Evolutionary conservation across 2,113 vertebrate species (phyloP), one percentile per base, ranked within the genome.

Genomic region (Australoheros scitulus): DNA sequence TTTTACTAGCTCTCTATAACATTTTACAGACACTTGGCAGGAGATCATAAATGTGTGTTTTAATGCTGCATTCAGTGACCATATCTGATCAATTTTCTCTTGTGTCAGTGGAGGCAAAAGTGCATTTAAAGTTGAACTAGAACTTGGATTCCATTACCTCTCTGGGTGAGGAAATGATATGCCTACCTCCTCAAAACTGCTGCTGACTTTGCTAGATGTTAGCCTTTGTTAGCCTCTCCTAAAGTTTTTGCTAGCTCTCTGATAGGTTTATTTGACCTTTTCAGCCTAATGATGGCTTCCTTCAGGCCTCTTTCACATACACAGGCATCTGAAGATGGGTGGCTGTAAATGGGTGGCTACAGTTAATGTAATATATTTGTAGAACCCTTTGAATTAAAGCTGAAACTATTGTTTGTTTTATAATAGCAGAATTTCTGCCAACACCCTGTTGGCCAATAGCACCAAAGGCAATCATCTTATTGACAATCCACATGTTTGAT

Each of bases 1-100:
- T 74, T 88, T 79, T 76, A 78, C 20, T 5, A 61, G 75, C 24
- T 32, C 36, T 63, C 43, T 76, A 24, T 60, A 36, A 79, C 60
- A 60, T 61, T 72, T 65, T 61, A 34, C 76, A 82, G 79, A 29
- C 52, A 61, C 38, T 68, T 34, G 34, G 38, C 55, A 43, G 36
- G 26, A n/a, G 10, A 22, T 24, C 34, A 52, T 70, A 38, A 63
- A 57, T 34, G 68, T 34, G 26, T 61, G 79, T 65, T 60, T 84
- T n/a, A 47, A 84, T 82, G 24, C 22, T 72, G 59, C 20, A 22
- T 18, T 20, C 52, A 20, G 14, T 34, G n/a, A 32, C 7, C 14
- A 15, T 50, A n/a, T 56, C n/a, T 55, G 17, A 60, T 81, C 11
- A 68, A 8, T 15, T 26, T 24, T 24, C 38, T 43, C 63, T 65